Evolutionary conservation across 2,888 invertebrate species (phyloP).

Genomic region (Acrobasis suavella): DNA sequence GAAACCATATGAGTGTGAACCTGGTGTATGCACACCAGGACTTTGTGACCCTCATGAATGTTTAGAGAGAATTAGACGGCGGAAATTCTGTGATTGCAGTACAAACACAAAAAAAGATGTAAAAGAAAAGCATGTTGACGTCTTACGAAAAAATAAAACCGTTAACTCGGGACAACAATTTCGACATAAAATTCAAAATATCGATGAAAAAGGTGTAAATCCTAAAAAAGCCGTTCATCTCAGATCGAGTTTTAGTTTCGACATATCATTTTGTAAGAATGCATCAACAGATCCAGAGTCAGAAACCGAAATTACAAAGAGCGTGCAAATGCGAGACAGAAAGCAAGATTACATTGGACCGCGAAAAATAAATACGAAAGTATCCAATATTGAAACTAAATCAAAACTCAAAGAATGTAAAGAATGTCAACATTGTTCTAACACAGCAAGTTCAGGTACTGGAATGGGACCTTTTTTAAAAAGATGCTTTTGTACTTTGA

Average conservation of each 20-base stretch:
- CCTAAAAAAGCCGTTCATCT: conserved; percentile 24
- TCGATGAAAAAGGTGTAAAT: background rate
- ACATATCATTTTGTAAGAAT: conserved; percentile 38
- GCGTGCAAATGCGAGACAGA: background rate
- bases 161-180: background rate
- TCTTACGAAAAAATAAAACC: background rate
- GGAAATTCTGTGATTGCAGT: too few species aligned
- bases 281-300: background rate
- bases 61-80: too few species aligned
- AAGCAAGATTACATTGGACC: background rate
- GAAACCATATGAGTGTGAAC: too few species aligned
- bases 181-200: background rate
- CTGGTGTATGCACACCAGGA: too few species aligned
- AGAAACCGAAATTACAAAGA: conserved; percentile 13
- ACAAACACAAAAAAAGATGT: conserved; percentile 24
- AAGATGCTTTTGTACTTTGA: conserved; percentile 42
- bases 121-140: background rate
- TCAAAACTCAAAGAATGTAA: too few species aligned
- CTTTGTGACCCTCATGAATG: too few species aligned
- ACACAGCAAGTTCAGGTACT: conserved; percentile 30
- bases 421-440: conserved; percentile 27
- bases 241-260: conserved; percentile 38
- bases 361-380: background rate
- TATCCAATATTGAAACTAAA: background rate
- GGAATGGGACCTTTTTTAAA: conserved; percentile 35